Conservation (phyloP, 2,888 invertebrate genomes). For the Acanthococcus lagerstroemiae region DNA sequence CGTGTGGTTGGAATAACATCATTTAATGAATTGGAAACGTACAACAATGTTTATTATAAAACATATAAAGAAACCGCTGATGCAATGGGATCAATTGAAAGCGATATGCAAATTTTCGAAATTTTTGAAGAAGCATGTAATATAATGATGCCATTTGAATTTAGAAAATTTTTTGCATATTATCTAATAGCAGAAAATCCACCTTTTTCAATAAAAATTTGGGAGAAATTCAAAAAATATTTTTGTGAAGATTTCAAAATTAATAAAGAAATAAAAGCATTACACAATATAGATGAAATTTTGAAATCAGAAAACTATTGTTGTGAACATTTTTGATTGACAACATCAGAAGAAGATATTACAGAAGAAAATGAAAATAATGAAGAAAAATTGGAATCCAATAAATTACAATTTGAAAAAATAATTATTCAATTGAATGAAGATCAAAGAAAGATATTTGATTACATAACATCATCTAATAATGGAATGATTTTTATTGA, state of each 20-base stretch:
- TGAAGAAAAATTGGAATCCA: background rate
- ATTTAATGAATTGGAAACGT: conserved; percentile 38
- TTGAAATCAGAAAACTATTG: background rate
- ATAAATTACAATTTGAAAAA: background rate
- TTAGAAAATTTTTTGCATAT: background rate
- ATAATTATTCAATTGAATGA: background rate
- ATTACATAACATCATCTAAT: background rate
- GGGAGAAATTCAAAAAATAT: conserved; percentile 2
- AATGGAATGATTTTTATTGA: conserved; percentile 38
- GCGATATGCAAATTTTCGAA: background rate
- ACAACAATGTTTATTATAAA: conserved; percentile 20
- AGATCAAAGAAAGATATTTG: conserved; percentile 2
- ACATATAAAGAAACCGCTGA: conserved; percentile 7
- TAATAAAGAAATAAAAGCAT: background rate
- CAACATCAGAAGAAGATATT: background rate
- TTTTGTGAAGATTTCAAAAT: background rate
- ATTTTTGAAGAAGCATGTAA: background rate
- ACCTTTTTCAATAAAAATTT: background rate
- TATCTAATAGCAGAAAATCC: background rate
- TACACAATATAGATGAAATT: background rate
- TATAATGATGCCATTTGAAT: background rate
- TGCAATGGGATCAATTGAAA: background rate
- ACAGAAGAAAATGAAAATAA: background rate
- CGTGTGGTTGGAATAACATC: conserved; percentile 38
- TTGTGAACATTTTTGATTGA: background rate